Evolutionary conservation across 35 echinoderm and acorn worm genomes (phyloP).

Genomic region (Hemicentrotus pulcherrimus): DNA sequence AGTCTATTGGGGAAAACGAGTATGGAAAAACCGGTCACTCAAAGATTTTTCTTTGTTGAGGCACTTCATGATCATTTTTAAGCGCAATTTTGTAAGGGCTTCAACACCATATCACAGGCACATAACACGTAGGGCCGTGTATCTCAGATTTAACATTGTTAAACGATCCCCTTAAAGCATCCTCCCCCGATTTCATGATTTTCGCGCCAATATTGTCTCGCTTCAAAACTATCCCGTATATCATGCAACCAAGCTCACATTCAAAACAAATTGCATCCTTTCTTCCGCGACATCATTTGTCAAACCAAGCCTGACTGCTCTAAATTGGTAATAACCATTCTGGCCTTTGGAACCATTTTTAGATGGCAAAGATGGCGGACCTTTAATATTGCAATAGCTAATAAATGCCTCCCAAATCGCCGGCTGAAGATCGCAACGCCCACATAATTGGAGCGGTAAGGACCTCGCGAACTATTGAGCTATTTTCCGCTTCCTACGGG

Average conservation of each 20-base stretch:
- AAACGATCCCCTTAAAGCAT: too few relatives aligned
- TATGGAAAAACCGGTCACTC: too few relatives aligned
- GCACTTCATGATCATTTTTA: too few relatives aligned
- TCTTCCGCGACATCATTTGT: background rate
- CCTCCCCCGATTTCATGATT: too few relatives aligned
- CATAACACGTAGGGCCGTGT: too few relatives aligned
- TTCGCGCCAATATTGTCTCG: background rate
- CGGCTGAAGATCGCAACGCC: background rate
- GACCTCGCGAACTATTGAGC: background rate
- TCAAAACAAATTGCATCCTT: background rate
- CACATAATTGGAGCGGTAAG: background rate
- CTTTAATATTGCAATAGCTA: conserved; percentile 6
- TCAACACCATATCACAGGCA: too few relatives aligned
- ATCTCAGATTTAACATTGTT: too few relatives aligned
- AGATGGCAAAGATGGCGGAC: background rate
- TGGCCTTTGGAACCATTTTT: background rate
- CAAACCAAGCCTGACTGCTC: background rate
- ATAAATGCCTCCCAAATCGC: background rate
- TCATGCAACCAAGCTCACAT: background rate
- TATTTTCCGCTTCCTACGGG: background rate
- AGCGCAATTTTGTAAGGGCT: too few relatives aligned
- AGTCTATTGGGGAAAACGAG: too few relatives aligned
- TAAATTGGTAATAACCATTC: background rate
- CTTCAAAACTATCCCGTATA: background rate
- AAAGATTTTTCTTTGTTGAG: too few relatives aligned